A percentile compares a stretch with the other conserved stretches of the same genome.
phyloP scores from a whole-genome alignment of 2,888 invertebrate species.

The Leptopterna dolabrata region DNA sequence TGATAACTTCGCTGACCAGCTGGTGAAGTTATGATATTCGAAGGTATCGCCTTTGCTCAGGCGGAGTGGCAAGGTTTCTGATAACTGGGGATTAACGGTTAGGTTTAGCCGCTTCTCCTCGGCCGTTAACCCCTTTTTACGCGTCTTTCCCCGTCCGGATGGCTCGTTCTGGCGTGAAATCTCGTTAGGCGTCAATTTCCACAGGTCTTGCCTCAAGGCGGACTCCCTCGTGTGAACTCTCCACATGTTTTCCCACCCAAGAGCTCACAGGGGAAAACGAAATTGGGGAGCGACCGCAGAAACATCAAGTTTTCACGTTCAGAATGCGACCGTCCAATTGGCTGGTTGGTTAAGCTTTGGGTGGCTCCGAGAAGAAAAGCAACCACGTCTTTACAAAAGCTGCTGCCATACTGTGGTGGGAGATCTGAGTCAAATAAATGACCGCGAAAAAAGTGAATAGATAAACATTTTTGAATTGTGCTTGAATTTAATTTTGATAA shows the following conservation, averaged over 20 bases:
- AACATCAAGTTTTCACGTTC: neutral
- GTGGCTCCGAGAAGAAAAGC: too few relatives aligned
- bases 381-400: too few relatives aligned
- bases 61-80: neutral
- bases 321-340: neutral
- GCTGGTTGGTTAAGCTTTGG: neutral
- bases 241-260: neutral
- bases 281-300: neutral
- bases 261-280: neutral
- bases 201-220: neutral
- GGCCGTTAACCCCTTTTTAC: neutral
- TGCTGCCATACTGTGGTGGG: too few relatives aligned
- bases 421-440: too few relatives aligned
- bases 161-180: neutral
- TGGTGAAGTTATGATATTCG: neutral
- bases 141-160: neutral
- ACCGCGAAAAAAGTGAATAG: too few relatives aligned
- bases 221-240: neutral
- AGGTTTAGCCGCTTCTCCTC: neutral
- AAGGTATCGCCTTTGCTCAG: neutral
- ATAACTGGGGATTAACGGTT: neutral
- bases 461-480: too few relatives aligned
- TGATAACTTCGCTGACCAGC: too few relatives aligned
- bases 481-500: too few relatives aligned
- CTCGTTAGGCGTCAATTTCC: neutral